Percentiles rank a stretch among this genome's conserved stretches.
phyloP scores from a whole-genome alignment of 2,797 vertebrate genomes.

The Crocidura indochinensis region DNA sequence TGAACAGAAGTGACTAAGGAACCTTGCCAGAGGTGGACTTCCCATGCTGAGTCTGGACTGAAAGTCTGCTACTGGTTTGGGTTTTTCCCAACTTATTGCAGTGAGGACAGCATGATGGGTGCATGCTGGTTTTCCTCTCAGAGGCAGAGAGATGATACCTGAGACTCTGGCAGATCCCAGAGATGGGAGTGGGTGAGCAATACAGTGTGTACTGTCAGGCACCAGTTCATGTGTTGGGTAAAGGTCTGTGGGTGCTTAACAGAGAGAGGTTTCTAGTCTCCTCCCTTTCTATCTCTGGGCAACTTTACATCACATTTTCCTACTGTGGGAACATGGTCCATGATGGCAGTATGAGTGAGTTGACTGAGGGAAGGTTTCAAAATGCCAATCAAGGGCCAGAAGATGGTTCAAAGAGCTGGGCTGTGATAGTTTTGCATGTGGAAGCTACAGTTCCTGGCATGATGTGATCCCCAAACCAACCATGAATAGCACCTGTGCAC shows the following conservation, averaged over 20 bases:
- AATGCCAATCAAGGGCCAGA: too few relatives aligned
- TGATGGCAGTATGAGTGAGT: neutral
- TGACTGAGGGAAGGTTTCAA: too few relatives aligned
- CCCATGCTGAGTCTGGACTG: neutral
- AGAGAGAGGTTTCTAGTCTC: neutral
- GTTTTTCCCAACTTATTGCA: neutral
- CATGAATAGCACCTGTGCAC: too few relatives aligned
- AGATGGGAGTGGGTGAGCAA: neutral
- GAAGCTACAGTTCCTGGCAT: too few relatives aligned
- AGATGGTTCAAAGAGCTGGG: too few relatives aligned
- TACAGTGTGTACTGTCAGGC: neutral
- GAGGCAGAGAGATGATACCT: constrained; percentile 13
- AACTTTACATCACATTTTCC: neutral
- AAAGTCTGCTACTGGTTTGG: neutral
- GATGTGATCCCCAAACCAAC: too few relatives aligned
- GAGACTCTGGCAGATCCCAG: constrained; percentile 6
- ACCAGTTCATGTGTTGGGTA: neutral
- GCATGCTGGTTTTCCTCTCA: neutral
- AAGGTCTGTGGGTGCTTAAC: neutral
- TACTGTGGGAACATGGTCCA: neutral
- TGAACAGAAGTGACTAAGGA: neutral
- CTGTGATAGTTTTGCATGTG: too few relatives aligned
- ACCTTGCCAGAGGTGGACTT: neutral
- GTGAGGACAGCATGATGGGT: neutral
- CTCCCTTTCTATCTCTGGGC: neutral